Percentiles rank a stretch among this genome's conserved stretches.
Conservation (phyloP, 2,113 vertebrate species). For the Lipophrys pholis region DNA sequence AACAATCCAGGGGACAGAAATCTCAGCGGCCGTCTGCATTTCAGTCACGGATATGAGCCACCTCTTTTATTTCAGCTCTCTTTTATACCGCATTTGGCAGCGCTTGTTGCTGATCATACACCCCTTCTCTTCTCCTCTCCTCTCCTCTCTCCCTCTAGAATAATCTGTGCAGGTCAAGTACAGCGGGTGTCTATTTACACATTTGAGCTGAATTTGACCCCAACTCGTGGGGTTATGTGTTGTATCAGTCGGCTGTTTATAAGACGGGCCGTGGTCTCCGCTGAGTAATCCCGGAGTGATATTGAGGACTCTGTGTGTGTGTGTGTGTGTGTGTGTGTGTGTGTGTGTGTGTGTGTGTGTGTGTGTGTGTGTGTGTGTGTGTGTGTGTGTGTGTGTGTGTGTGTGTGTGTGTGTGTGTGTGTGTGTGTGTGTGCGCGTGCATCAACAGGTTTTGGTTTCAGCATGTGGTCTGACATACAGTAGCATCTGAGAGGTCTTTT, state of each 20-base stretch:
- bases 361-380: constrained; percentile 20
- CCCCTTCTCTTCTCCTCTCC: constrained; percentile 64
- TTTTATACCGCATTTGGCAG: constrained; percentile 80
- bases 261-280: constrained; percentile 49
- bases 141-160: constrained; percentile 52
- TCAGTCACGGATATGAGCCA: constrained; percentile 15
- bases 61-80: constrained; percentile 47
- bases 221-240: constrained; percentile 39
- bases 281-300: constrained; percentile 55
- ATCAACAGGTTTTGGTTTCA: constrained; percentile 77
- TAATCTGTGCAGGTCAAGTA: constrained; percentile 82
- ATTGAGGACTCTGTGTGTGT: constrained; percentile 40
- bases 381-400: constrained; percentile 8
- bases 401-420: constrained; percentile 8
- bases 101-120: constrained; percentile 77
- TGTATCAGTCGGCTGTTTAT: constrained; percentile 62
- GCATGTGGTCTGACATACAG: constrained; percentile 32
- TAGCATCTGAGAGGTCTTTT: constrained; percentile 29
- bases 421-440: constrained; percentile 28
- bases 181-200: constrained; percentile 78
- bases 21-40: constrained; percentile 67
- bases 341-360: constrained; percentile 8
- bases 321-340: constrained; percentile 8
- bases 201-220: constrained; percentile 75
- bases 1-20: constrained; percentile 64